Percentiles rank a stretch among this genome's conserved stretches.
These are phyloP conservation scores for Maniola jurtina DNA, from an alignment of 1,140 invertebrate genomes.

Conservation along the genomic window DNA sequence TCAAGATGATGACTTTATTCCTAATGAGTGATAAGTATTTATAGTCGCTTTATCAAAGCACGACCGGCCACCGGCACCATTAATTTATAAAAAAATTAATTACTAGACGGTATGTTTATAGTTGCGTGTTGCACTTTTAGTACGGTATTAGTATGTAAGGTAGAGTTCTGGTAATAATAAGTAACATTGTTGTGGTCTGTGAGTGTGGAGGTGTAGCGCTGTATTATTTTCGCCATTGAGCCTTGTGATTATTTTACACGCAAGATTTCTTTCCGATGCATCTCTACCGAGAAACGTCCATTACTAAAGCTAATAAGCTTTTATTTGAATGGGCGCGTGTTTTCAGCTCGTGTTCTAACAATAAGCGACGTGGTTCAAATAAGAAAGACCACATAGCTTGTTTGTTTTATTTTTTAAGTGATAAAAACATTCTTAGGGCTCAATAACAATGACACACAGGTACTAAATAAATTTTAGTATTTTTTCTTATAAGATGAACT, in stretches of 20 bases:
- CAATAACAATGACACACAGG: too few relatives aligned
- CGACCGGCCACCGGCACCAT: background rate
- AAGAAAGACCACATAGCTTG: background rate
- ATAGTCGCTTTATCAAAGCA: background rate
- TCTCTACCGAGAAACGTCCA: conserved; percentile 27
- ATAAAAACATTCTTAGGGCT: background rate
- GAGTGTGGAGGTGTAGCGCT: background rate
- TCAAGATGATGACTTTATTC: too few relatives aligned
- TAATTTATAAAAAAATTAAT: background rate
- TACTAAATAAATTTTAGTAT: too few relatives aligned
- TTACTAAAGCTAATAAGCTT: conserved; percentile 31
- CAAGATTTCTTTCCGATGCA: conserved; percentile 15
- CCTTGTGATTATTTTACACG: conserved; percentile 24
- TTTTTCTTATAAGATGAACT: too few relatives aligned
- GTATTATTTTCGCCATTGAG: conserved; percentile 26
- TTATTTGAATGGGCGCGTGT: conserved; percentile 14
- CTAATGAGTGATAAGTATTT: background rate
- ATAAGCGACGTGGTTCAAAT: conserved; percentile 1
- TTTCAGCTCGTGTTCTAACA: conserved; percentile 14
- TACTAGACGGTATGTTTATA: background rate
- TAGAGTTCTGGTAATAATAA: background rate
- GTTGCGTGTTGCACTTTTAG: background rate
- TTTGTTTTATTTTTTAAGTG: background rate
- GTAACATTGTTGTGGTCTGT: conserved; percentile 11
- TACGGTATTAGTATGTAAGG: background rate